phyloP scores from a whole-genome alignment of 2,113 vertebrate species.

The Pandion haliaetus region DNA sequence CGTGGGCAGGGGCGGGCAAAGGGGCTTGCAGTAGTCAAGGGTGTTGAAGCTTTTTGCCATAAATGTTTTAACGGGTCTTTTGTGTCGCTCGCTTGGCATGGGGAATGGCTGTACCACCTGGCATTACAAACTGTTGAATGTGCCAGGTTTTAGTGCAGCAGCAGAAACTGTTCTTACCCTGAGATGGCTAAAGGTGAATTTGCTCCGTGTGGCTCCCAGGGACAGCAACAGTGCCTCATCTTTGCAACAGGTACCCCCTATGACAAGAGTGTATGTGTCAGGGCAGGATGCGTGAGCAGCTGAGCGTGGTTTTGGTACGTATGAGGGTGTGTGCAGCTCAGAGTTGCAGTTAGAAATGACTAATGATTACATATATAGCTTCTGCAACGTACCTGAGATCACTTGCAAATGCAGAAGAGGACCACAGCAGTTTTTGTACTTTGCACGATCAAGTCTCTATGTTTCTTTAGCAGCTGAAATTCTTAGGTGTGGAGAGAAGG shows the following conservation, averaged over 20 bases:
- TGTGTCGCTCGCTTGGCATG: rapidly evolving
- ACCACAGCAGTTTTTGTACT: neutral
- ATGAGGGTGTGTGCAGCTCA: neutral
- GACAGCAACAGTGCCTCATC: neutral
- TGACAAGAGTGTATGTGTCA: neutral
- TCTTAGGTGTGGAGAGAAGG: neutral
- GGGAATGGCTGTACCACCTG: neutral
- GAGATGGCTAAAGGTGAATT: neutral
- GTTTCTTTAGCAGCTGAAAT: neutral
- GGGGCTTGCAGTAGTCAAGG: neutral
- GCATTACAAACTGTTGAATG: neutral
- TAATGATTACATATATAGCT: neutral
- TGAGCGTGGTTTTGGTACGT: neutral
- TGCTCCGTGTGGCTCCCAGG: neutral
- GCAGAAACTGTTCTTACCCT: neutral
- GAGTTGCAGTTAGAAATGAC: neutral
- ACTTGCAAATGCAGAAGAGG: neutral
- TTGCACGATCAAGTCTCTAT: neutral
- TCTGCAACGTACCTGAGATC: neutral
- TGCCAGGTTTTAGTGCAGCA: neutral
- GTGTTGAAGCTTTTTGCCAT: neutral
- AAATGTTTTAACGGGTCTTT: slow-evolving; percentile 7
- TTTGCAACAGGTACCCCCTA: neutral
- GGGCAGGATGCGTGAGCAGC: neutral
- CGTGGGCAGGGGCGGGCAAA: rapidly evolving